Evolutionary conservation across 1,140 invertebrate genomes (phyloP), one percentile per base, ranked within the genome.

Genomic region (Meloidogyne exigua): DNA sequence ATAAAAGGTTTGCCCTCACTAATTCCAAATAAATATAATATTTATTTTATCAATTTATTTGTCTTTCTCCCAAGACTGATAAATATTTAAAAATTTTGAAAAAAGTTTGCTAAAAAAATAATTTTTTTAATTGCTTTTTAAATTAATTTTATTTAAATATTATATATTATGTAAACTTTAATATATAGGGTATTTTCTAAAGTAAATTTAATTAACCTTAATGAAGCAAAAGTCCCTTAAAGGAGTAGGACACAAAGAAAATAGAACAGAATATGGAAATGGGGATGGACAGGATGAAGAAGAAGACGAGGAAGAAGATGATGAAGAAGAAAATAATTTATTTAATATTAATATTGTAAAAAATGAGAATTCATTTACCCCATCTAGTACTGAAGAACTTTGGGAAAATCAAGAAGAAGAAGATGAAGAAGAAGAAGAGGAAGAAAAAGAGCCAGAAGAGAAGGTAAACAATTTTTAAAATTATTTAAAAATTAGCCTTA

Each of bases 181-280:
- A n/a, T 57, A 1, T 57, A 5, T n/a, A 13, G 2, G 13, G 11
- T 18, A 44, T 18, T 44, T 44, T 49, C 18, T 49, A 49, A 42
- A 42, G 4, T 57, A n/a, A 57, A 7, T 39, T 10, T 39, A 9
- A 9, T 4, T 39, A 39, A 9, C 4, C 10, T 39, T 57, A 57
- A 57, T 57, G 49, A 57, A 57, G 9, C 49, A n/a, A 57, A 57
- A 57, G 18, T n/a, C 18, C 49, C 49, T n/a, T n/a, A 57, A n/a
- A n/a, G n/a, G 13, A 15, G 12, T 44, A 44, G 42, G n/a, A 57
- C 49, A 57, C 9, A 57, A 57, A 57, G 49, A 21, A 57, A 57
- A 57, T n/a, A 57, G 7, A 71, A 71, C 36, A 28, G 68, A 69
- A 69, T 68, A 21, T 26, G 69, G 15, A 25, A 21, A 71, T n/a